Evolutionary conservation across 1,140 invertebrate species (phyloP).

Genomic region (Campoletis sonorensis): DNA sequence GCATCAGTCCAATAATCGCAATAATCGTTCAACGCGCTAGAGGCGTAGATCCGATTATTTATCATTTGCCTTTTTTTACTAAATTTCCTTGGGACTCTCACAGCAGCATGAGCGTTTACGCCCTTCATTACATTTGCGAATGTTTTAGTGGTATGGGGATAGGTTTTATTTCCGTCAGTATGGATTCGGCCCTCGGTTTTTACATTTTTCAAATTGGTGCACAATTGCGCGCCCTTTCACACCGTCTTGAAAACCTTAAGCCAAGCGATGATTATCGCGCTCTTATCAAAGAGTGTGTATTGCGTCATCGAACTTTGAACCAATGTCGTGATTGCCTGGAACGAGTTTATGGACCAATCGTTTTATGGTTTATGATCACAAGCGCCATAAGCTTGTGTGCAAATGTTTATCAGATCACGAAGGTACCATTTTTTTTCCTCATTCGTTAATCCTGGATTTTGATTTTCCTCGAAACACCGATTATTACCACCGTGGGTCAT

Average conservation of each 20-base stretch:
- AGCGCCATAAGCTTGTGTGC: slow-evolving; percentile 57
- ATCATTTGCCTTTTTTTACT: slow-evolving; percentile 36
- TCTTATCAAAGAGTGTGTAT: slow-evolving; percentile 47
- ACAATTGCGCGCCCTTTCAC: slow-evolving; percentile 43
- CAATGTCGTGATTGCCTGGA: slow-evolving; percentile 52
- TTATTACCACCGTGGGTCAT: no score
- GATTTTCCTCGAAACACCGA: neutral
- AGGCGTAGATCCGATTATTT: slow-evolving; percentile 30
- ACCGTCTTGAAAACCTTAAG: slow-evolving; percentile 47
- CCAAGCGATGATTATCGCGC: slow-evolving; percentile 33
- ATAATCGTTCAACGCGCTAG: neutral
- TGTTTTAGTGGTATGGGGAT: slow-evolving; percentile 15
- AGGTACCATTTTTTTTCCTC: slow-evolving; percentile 48
- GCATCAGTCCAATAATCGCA: neutral
- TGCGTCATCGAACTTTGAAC: slow-evolving; percentile 45
- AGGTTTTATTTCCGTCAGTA: slow-evolving; percentile 48
- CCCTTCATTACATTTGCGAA: slow-evolving; percentile 49
- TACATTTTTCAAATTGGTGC: slow-evolving; percentile 59
- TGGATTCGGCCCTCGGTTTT: slow-evolving; percentile 55
- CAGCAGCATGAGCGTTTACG: slow-evolving; percentile 33
- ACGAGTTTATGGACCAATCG: slow-evolving; percentile 56
- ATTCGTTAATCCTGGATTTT: no score
- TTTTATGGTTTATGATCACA: slow-evolving; percentile 52
- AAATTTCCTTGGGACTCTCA: slow-evolving; percentile 44
- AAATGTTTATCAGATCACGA: slow-evolving; percentile 58